Evolutionary conservation across 2,797 vertebrate species (phyloP).

Genomic region (Peromyscus melanophrys): DNA sequence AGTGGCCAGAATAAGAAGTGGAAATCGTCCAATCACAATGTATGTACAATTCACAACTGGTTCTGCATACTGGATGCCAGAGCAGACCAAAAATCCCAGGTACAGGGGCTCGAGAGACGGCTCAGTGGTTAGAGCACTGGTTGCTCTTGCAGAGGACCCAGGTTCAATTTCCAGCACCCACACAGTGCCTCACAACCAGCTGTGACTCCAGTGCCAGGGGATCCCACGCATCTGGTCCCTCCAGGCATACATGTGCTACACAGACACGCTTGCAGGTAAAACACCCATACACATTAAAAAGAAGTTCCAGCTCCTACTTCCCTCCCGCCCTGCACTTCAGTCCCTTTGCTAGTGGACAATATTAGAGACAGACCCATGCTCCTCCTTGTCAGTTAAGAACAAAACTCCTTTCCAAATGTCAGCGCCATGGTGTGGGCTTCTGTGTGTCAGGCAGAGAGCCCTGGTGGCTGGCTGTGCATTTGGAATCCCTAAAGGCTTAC

Average conservation of each 20-base stretch:
- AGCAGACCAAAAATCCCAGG: neutral
- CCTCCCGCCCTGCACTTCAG: neutral
- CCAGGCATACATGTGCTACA: no score
- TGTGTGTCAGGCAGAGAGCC: neutral
- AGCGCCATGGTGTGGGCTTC: neutral
- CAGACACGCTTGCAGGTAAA: neutral
- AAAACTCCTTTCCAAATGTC: neutral
- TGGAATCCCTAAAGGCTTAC: conserved; percentile 13
- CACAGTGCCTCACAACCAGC: neutral
- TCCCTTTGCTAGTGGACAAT: neutral
- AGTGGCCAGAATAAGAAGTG: neutral
- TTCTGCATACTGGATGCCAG: neutral
- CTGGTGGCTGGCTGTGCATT: neutral
- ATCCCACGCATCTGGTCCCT: neutral
- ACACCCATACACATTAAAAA: neutral
- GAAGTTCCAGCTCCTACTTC: neutral
- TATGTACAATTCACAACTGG: no score
- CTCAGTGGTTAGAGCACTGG: neutral
- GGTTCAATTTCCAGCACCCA: neutral
- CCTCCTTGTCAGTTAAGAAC: neutral
- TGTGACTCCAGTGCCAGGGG: neutral
- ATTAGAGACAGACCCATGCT: neutral
- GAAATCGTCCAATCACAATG: neutral
- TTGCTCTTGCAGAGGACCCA: no score
- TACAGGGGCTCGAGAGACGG: neutral